Base-by-base conservation (phyloP, 2,113 vertebrate species). In the Plecotus auritus region DNA sequence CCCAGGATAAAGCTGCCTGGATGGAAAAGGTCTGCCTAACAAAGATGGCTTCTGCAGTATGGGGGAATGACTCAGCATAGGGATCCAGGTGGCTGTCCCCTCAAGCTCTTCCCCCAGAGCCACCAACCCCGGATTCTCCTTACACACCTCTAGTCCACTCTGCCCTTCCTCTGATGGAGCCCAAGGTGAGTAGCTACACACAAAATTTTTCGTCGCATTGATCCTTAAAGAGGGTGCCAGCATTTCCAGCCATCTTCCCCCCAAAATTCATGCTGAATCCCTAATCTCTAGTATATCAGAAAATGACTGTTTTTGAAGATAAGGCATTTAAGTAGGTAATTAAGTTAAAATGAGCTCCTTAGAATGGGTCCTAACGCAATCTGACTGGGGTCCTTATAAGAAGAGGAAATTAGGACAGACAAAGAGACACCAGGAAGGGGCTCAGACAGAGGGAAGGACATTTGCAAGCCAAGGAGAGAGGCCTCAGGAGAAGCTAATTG, bases 271-370 rank as follows among this genome's bases (percentile, higher is more conserved):
- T 30, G 9, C 23, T 18, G n/a, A 73, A 66, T 56, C 40, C 20
- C 35, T 77, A 66, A n/a, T 16, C 45, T 42, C 7, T 12, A 22
- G 5, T 37, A 14, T 66, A 17, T 78, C 64, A 74, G 70, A 84
- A 56, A 37, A 30, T 22, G n/a, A 86, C 17, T 14, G 0, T 64
- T 5, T 92, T 56, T 35, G 9, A 54, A 64, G 7, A 64, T 59
- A 42, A 51, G 22, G 5, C 32, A 12, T 81, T 85, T 80, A 28
- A 23, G 73, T 49, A 47, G 22, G 7, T 47, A 26, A 80, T 64
- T 84, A 92, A 92, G 23, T 37, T 45, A 59, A 73, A 85, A 73
- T 14, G n/a, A 87, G 12, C 7, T n/a, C 69, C 17, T 88, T 64
- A 70, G 51, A 1, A 1, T 78, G 22, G n/a, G 18, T 45, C 64